A percentile compares a stretch with the other conserved stretches of the same genome.
Evolutionary conservation across 1,140 invertebrate species (phyloP).

Genomic region (Heliconius hermathena): DNA sequence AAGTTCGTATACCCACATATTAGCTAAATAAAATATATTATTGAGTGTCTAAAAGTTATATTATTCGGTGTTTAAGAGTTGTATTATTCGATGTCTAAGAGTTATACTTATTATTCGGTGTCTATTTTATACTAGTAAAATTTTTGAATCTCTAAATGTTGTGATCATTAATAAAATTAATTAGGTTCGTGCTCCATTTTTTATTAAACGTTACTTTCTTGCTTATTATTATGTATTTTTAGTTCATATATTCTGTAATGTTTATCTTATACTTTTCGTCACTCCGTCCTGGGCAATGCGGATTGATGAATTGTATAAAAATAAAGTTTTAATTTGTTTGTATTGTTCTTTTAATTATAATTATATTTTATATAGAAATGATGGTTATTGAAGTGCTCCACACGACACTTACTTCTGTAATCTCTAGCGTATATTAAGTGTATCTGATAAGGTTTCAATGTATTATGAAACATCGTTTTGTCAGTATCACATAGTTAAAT

Average conservation of each 20-base stretch:
- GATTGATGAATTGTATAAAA: constrained; percentile 73
- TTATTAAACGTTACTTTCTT: constrained; percentile 25
- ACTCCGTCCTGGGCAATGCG: constrained; percentile 79
- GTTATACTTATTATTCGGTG: constrained; percentile 11
- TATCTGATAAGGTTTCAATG: background rate
- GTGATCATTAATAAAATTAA: constrained; percentile 41
- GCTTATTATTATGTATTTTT: background rate
- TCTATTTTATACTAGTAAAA: constrained; percentile 18
- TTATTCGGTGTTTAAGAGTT: constrained; percentile 18
- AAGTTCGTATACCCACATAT: constrained; percentile 76
- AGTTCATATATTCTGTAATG: background rate
- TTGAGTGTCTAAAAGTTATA: background rate
- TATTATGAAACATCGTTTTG: background rate
- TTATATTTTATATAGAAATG: background rate
- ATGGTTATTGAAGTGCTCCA: constrained; percentile 7
- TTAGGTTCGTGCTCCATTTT: constrained; percentile 59
- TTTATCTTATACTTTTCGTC: constrained; percentile 58
- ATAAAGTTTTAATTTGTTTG: background rate
- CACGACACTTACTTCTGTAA: constrained; percentile 20
- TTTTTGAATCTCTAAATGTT: constrained; percentile 62
- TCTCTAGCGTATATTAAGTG: constrained; percentile 2
- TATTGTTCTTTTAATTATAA: background rate
- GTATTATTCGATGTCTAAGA: background rate
- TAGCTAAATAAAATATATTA: background rate
- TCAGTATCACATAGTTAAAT: constrained; percentile 2